phyloP scores from a whole-genome alignment of 2,888 invertebrate species.

The Copidosoma aretas region DNA sequence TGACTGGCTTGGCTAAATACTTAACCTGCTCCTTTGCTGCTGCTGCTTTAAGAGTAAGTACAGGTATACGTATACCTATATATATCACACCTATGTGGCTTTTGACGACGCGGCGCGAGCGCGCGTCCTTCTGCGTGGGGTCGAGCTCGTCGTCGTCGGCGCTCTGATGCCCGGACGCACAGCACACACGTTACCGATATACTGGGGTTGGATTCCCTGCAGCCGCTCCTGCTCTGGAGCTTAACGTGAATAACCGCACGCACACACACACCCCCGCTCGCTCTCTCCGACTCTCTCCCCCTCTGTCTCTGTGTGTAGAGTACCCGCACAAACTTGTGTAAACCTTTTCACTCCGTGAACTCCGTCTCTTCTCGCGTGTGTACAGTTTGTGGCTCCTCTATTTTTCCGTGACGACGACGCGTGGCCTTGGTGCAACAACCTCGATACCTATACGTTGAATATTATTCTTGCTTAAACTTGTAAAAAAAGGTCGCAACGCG shows the following conservation, averaged over 20 bases:
- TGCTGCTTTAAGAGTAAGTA: background rate
- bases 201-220: background rate
- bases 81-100: too few species aligned
- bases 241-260: background rate
- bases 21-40: background rate
- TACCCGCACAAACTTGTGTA: too few species aligned
- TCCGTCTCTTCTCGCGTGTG: too few species aligned
- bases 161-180: background rate
- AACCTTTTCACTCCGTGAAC: too few species aligned
- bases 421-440: background rate
- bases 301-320: too few species aligned
- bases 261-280: background rate
- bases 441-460: background rate
- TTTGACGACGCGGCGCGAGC: too few species aligned
- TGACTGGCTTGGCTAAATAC: too few species aligned
- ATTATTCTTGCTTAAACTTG: background rate
- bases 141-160: conserved; percentile 38
- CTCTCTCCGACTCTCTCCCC: too few species aligned
- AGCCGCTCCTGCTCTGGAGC: background rate
- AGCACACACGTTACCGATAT: background rate
- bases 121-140: conserved; percentile 41
- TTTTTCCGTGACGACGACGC: background rate
- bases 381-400: too few species aligned
- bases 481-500: conserved; percentile 48
- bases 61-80: too few species aligned